phyloP scores from a whole-genome alignment of 2,797 vertebrate species.

The Ciconia nigra region DNA sequence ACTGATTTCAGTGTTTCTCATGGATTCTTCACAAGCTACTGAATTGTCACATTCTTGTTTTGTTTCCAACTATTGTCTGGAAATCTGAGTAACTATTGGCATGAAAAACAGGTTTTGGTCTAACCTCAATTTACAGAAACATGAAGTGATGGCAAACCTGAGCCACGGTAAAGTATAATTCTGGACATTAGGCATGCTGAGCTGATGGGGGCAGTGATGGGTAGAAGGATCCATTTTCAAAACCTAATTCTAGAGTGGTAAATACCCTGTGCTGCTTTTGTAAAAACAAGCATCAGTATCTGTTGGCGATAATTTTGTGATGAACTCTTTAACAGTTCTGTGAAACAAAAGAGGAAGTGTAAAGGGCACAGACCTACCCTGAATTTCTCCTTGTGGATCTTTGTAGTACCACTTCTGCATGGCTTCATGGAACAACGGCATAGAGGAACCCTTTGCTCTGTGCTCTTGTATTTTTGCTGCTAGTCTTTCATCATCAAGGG shows the following conservation, averaged over 20 bases:
- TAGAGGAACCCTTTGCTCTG: conserved; percentile 85
- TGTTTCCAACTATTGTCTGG: background rate
- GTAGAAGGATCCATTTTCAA: background rate
- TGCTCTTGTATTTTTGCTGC: conserved; percentile 84
- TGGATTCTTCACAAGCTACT: background rate
- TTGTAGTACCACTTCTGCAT: conserved; percentile 99
- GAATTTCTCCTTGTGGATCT: conserved; percentile 98
- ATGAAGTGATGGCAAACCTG: background rate
- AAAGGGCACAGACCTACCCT: conserved; percentile 80
- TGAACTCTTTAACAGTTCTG: background rate
- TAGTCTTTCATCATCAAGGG: conserved; percentile 90
- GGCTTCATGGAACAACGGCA: conserved; percentile 88
- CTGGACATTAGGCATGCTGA: background rate
- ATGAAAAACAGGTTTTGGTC: background rate
- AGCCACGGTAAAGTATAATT: rapidly evolving
- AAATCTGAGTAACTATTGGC: background rate
- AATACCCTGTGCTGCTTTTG: background rate
- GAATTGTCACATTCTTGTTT: background rate
- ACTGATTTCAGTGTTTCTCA: background rate
- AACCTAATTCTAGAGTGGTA: background rate
- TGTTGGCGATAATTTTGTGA: background rate
- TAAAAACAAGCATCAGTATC: background rate
- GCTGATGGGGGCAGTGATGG: background rate
- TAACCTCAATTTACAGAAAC: background rate
- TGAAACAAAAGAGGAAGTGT: conserved; percentile 42